Evolutionary conservation across 2,888 invertebrate species (phyloP), one percentile per base, ranked within the genome.

Genomic region (Torymus tubicola): DNA sequence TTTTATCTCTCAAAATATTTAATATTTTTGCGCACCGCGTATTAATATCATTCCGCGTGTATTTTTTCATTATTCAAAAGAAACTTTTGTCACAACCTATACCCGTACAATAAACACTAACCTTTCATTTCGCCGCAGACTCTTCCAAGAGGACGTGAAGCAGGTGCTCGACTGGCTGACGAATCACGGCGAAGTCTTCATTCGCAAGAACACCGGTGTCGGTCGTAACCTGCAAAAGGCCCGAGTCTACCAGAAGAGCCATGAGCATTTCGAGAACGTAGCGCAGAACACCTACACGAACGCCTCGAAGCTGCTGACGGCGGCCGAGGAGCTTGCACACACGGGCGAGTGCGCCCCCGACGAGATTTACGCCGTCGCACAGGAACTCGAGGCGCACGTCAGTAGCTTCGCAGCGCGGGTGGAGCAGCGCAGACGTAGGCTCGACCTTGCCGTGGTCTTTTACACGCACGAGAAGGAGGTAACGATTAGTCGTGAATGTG

Each of bases 261-360:
- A 99, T 90, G 98, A 98, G 91, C 98, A 99, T 91, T 99, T 99
- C 90, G 99, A 99, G 92, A 98, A 97, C 91, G 99, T 99, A 82
- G 98, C 98, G 68, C 97, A 98, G 95, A 99, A 99, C 89, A 99
- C 99, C 2, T 99, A 99, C 89, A 98, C 98, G 79, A 99, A 99
- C 92, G 99, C 99, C 0, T 98, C 99, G 90, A 99, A 99, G 91
- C 92, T 99, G 64, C 93, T 99, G 69, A 96, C 97, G 0, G 99
- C 99, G 0, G 99, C 99, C 0, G 98, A 98, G 88, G 99, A 99
- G 91, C 92, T 99, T 85, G 98, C 98, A 0, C 95, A 97, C 82
- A 97, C 98, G 0, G 98, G 99, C 31, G 99, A 99, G 92, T 98
- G 98, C 87, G 97, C 98, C 88, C 97, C 98, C 0, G 97, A 98